Evolutionary conservation across 2,888 invertebrate species (phyloP).

Genomic region (Phaonia tiefii): DNA sequence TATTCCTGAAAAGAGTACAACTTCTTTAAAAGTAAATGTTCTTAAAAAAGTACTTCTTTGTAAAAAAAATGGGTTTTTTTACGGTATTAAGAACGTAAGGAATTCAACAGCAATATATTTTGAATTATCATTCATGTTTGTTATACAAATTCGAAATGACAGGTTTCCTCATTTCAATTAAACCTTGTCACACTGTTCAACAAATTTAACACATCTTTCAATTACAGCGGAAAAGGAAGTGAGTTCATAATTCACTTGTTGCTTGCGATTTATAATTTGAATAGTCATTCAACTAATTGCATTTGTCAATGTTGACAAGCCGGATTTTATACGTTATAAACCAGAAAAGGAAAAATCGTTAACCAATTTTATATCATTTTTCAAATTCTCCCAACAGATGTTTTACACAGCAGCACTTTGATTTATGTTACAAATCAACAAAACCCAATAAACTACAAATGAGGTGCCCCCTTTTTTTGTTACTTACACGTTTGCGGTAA

Average conservation of each 20-base stretch:
- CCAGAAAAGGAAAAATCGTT: too few relatives aligned
- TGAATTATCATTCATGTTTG: too few relatives aligned
- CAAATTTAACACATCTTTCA: background rate
- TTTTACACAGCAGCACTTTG: background rate
- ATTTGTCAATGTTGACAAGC: background rate
- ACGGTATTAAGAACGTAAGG: too few relatives aligned
- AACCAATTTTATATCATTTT: constrained; percentile 2
- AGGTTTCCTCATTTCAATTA: too few relatives aligned
- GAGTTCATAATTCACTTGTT: constrained; percentile 12
- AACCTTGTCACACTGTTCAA: too few relatives aligned
- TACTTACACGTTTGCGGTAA: constrained; percentile 14
- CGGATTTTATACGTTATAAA: background rate
- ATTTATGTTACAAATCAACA: constrained; percentile 16
- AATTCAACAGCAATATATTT: too few relatives aligned
- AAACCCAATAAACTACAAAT: background rate
- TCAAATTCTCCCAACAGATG: constrained; percentile 14
- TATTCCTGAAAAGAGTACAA: too few relatives aligned
- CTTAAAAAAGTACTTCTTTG: too few relatives aligned
- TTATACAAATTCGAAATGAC: too few relatives aligned
- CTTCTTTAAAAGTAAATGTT: too few relatives aligned
- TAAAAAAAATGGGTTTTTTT: too few relatives aligned
- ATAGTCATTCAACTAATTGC: constrained; percentile 25
- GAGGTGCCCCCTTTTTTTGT: constrained; percentile 20
- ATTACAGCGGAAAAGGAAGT: constrained; percentile 61
- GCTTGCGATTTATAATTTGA: background rate